Evolutionary conservation across 2,797 vertebrate genomes (phyloP).

Genomic region (Salmo trutta): DNA sequence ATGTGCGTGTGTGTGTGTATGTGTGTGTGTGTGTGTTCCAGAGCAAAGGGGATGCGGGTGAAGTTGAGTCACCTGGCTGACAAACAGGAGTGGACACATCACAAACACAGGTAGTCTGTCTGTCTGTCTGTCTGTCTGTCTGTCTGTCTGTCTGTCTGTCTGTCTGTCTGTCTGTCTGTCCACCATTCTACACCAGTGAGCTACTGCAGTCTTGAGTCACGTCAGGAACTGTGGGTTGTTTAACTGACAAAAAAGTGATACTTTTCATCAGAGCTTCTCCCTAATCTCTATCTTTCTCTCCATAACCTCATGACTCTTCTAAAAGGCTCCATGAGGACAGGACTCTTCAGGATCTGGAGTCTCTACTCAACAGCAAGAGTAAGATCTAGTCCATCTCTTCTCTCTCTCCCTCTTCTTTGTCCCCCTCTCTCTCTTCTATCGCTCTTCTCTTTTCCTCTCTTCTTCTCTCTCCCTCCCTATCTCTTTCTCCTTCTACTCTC

Average conservation of each 20-base stretch:
- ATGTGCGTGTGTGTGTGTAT: not conserved
- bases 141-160: not conserved
- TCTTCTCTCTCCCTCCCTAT: not conserved
- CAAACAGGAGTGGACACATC: conserved; percentile 50
- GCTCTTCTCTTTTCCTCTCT: not conserved
- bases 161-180: not conserved
- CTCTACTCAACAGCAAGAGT: conserved; percentile 70
- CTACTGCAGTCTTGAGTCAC: not conserved
- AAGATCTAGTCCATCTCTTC: conserved; percentile 17
- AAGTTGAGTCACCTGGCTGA: conserved; percentile 73
- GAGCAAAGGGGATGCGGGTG: conserved; percentile 76
- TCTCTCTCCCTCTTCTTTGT: not conserved
- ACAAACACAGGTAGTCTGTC: conserved; percentile 66
- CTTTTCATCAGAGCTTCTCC: not conserved
- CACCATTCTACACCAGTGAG: not conserved
- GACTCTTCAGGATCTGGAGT: conserved; percentile 65
- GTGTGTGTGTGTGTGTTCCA: conserved; percentile 54
- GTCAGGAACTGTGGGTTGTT: too few relatives aligned
- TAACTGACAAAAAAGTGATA: not conserved
- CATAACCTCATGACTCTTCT: not conserved
- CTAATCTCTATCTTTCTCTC: not conserved
- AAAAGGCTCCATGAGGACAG: conserved; percentile 62
- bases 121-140: too few relatives aligned
- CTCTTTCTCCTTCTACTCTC: not conserved
- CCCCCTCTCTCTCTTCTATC: not conserved